A percentile compares a stretch with the other conserved stretches of the same genome.
These are phyloP conservation scores for Chelidonichthys spinosus DNA, from an alignment of 2,797 vertebrate species.

Conservation along the genomic window DNA sequence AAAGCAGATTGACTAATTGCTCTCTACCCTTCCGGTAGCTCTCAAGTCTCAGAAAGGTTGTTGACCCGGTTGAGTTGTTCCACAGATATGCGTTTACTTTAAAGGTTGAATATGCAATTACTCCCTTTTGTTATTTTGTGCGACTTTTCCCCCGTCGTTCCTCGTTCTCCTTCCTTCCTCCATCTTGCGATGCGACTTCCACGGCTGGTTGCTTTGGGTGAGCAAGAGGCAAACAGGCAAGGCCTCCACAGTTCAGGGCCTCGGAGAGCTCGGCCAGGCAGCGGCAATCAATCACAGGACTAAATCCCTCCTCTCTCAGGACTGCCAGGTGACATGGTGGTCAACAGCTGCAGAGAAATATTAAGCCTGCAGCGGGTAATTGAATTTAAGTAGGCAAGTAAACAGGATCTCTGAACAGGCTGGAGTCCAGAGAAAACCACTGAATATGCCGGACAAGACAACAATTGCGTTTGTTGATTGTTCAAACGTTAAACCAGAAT, in stretches of 20 bases:
- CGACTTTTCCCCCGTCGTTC: slow-evolving; percentile 40
- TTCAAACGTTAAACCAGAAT: background rate
- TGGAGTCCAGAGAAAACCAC: background rate
- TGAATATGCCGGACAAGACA: background rate
- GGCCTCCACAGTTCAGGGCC: slow-evolving; percentile 74
- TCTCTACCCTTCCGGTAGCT: no score
- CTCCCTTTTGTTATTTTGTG: slow-evolving; percentile 25
- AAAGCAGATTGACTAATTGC: no score
- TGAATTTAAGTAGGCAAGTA: slow-evolving; percentile 48
- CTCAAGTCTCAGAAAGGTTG: no score
- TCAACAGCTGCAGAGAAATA: slow-evolving; percentile 72
- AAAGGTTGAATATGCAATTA: slow-evolving; percentile 22
- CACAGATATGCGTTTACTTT: slow-evolving; percentile 16
- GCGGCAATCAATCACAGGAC: slow-evolving; percentile 76
- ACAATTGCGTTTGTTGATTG: background rate
- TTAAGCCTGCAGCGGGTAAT: slow-evolving; percentile 44
- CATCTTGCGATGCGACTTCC: slow-evolving; percentile 66
- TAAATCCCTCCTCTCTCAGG: slow-evolving; percentile 73
- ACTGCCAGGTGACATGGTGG: slow-evolving; percentile 73
- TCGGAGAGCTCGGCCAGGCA: slow-evolving; percentile 70
- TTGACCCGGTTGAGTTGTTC: background rate
- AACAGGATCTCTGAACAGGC: slow-evolving; percentile 22
- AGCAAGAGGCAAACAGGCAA: slow-evolving; percentile 65
- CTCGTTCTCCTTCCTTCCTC: slow-evolving; percentile 27
- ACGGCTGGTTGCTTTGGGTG: slow-evolving; percentile 77